Evolutionary conservation across 1,140 invertebrate species (phyloP).

Genomic region (Heliconius hermathena): DNA sequence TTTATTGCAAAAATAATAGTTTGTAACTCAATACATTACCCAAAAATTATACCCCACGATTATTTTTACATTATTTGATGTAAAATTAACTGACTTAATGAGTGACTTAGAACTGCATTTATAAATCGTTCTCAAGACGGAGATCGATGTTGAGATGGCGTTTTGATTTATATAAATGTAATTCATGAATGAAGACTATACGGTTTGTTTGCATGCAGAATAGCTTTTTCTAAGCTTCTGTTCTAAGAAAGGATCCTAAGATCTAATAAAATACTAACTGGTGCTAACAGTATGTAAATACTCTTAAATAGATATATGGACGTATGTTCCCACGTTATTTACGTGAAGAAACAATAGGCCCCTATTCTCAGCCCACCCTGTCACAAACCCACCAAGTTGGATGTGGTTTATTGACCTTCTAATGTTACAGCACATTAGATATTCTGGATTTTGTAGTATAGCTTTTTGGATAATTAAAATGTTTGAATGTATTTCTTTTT

Average conservation of each 20-base stretch:
- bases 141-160: too few species aligned
- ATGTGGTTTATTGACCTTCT: slow-evolving; percentile 36
- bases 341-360: slow-evolving; percentile 68
- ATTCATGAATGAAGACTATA: background rate
- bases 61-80: too few species aligned
- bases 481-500: background rate
- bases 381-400: slow-evolving; percentile 39
- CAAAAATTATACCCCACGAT: too few species aligned
- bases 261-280: slow-evolving; percentile 1
- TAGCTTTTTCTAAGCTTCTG: background rate
- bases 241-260: slow-evolving; percentile 23
- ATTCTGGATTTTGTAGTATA: background rate
- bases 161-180: too few species aligned
- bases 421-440: slow-evolving; percentile 19
- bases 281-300: slow-evolving; percentile 34
- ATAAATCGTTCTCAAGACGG: background rate
- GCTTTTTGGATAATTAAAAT: background rate
- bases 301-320: slow-evolving; percentile 24
- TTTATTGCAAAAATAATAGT: background rate
- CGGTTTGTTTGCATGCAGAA: background rate
- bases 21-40: too few species aligned
- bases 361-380: slow-evolving; percentile 72
- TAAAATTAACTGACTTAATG: too few species aligned
- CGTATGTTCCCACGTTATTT: slow-evolving; percentile 62
- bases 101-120: too few species aligned